Conservation (phyloP, 2,113 vertebrate genomes). For the Aix galericulata region DNA sequence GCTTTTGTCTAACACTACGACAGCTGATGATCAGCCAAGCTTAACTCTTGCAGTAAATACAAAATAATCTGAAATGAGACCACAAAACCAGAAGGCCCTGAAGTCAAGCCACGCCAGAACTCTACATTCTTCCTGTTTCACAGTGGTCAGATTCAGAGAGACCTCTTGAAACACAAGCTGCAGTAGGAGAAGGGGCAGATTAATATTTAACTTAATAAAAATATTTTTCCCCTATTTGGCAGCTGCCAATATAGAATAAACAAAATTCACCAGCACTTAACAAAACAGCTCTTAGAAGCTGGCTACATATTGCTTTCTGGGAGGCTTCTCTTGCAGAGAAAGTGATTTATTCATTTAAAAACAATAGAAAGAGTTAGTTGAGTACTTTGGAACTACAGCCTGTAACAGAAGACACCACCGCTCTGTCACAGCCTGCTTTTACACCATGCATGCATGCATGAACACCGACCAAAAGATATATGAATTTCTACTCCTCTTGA, state of each 20-base stretch:
- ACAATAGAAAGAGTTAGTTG: not conserved
- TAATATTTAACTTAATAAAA: slow-evolving; percentile 5
- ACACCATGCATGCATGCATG: not conserved
- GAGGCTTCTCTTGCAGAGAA: not conserved
- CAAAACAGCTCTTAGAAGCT: not conserved
- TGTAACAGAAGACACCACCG: not conserved
- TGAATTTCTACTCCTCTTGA: not conserved
- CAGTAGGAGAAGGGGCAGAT: not conserved
- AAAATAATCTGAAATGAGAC: not conserved
- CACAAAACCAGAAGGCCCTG: not conserved
- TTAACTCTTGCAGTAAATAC: not conserved
- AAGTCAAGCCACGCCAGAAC: not conserved
- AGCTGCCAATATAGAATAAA: not conserved
- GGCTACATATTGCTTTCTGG: not conserved
- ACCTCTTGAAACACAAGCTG: not conserved
- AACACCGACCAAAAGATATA: not conserved
- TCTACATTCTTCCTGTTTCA: not conserved
- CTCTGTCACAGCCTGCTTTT: not conserved
- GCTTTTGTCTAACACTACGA: not conserved
- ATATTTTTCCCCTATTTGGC: not conserved
- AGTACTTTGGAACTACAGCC: not conserved
- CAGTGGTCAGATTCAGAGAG: not conserved
- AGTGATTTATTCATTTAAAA: not conserved
- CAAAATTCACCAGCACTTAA: not conserved
- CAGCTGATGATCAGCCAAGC: not conserved